Evolutionary conservation across 2,113 vertebrate species (phyloP).

Genomic region (Centropus bengalensis): DNA sequence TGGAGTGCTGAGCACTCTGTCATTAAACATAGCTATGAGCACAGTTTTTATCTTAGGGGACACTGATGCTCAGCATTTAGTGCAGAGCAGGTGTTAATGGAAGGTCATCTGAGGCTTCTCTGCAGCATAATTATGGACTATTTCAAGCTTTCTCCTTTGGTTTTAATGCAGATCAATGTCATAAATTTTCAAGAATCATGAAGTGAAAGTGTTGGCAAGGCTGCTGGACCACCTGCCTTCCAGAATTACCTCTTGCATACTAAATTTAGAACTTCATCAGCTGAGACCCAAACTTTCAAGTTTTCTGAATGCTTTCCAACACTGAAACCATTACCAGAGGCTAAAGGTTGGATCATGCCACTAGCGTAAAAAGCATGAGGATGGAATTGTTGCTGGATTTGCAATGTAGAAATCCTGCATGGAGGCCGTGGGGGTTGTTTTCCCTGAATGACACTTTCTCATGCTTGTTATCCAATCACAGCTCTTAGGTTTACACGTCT

Average conservation of each 20-base stretch:
- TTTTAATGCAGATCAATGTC: constrained; percentile 51
- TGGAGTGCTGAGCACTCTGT: not conserved
- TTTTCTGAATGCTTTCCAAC: not conserved
- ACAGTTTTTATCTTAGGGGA: not conserved
- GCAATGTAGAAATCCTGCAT: accelerated
- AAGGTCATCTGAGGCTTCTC: constrained; percentile 37
- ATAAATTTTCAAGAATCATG: constrained; percentile 19
- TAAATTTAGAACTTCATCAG: constrained; percentile 1
- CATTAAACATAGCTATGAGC: not conserved
- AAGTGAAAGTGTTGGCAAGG: not conserved
- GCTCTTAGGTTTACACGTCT: not conserved
- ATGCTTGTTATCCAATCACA: not conserved
- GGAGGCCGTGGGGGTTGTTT: not conserved
- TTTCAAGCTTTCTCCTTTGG: constrained; percentile 44
- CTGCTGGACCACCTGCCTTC: not conserved
- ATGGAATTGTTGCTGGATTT: not conserved
- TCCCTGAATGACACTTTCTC: not conserved
- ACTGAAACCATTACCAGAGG: not conserved
- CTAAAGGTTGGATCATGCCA: not conserved
- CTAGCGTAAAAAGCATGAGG: not conserved
- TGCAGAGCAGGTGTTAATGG: constrained; percentile 48
- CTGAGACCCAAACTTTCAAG: not conserved
- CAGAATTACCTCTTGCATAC: not conserved
- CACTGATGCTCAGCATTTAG: constrained; percentile 11
- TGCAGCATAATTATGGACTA: constrained; percentile 33